Base-by-base conservation (phyloP, 2,113 vertebrate species). In the Coptodon rendalli region DNA sequence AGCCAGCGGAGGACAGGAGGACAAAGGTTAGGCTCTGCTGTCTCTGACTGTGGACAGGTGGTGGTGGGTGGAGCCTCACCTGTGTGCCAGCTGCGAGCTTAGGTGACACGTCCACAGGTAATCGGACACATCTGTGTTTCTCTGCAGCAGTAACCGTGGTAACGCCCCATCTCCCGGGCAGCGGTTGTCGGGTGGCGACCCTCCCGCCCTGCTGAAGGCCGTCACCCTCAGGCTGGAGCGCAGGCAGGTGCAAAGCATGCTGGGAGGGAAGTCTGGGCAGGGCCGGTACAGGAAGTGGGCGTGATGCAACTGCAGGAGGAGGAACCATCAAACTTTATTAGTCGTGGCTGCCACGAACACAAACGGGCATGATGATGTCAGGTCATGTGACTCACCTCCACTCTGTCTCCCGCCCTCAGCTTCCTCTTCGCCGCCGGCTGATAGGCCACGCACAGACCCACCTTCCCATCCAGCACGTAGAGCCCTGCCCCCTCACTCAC, bases 221-320 rank as follows among this genome's bases (percentile, higher is more conserved):
- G 91, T 96, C 54, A 98, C 89, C 53, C 87, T 93, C 71, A 98
- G 10, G 2, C 79, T 96, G 91, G 97, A 97, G 81, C 94, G 95
- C 40, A 98, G 94, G 76, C 98, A 98, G 45, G 95, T 91, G 57
- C 97, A 97, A 9, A 98, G 97, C 53, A 97, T 94, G 79, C 94
- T 84, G 79, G 94, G 94, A 86, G 94, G 93, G 38, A 95, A 93
- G 81, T 96, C 95, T 0, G 94, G 93, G 85, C 96, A 94, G 14
- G 97, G 95, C 57, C 94, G 96, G 86, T 95, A 95, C 85, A 97
- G 92, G 93, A 98, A 95, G 93, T 98, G 98, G 80, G 97, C 95
- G 0, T 97, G 91, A 8, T 95, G 95, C 40, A 98, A 95, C 97
- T 98, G 93, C 11, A 79, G 80, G 12, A 13, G 27, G 8, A 38